Percentiles rank a stretch among this genome's conserved stretches.
phyloP scores from a whole-genome alignment of 53 echinoderm and acorn worm genomes.

The Paracentrotus lividus region DNA sequence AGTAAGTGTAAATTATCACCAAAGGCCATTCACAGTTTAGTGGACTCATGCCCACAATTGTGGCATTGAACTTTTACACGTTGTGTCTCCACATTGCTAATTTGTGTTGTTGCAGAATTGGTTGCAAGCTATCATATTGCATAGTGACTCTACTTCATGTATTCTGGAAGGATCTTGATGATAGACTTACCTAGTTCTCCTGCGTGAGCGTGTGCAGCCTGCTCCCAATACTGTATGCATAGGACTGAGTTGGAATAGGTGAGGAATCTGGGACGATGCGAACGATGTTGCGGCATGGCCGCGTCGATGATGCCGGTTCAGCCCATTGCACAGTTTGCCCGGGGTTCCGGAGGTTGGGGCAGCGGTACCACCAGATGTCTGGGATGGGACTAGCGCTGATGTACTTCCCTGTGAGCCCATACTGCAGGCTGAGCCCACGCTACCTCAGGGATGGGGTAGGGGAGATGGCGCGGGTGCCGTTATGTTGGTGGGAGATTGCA shows the following conservation, averaged over 20 bases:
- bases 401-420: conserved; percentile 94
- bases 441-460: conserved; percentile 94
- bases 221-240: conserved; percentile 92
- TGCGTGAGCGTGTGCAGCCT: conserved; percentile 82
- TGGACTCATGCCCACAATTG: too few relatives aligned
- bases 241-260: conserved; percentile 87
- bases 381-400: conserved; percentile 77
- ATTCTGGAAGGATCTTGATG: too few relatives aligned
- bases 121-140: too few relatives aligned
- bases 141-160: too few relatives aligned
- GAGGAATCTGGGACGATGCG: conserved; percentile 87
- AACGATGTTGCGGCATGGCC: conserved; percentile 82
- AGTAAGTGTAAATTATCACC: too few relatives aligned
- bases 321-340: conserved; percentile 70
- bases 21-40: too few relatives aligned
- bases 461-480: conserved; percentile 96
- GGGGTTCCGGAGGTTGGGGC: conserved; percentile 59
- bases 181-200: conserved; percentile 89
- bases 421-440: conserved; percentile 93
- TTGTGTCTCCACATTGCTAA: too few relatives aligned
- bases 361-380: conserved; percentile 71
- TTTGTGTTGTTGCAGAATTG: too few relatives aligned
- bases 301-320: conserved; percentile 68
- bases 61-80: too few relatives aligned
- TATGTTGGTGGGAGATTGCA: conserved; percentile 74